Conservation (phyloP, 2,797 vertebrate species). For the Glossophaga mutica region DNA sequence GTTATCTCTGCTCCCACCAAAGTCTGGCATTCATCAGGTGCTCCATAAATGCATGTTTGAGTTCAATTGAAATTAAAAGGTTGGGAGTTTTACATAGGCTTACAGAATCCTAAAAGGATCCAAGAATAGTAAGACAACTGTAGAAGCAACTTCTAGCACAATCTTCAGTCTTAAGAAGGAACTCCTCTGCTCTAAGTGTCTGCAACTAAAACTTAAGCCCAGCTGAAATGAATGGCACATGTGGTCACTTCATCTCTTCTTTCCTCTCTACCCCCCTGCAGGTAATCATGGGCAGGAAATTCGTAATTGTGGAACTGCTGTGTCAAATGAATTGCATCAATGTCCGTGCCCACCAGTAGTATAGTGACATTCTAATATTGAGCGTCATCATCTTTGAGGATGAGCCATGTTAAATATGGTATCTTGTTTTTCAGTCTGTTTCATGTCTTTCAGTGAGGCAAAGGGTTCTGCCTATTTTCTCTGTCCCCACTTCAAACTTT, state of each 20-base stretch:
- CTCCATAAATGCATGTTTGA: not conserved
- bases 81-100: not conserved
- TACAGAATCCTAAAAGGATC: not conserved
- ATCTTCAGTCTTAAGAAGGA: not conserved
- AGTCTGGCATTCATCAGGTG: not conserved
- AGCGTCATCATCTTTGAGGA: not conserved
- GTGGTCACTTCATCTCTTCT: not conserved
- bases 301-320: not conserved
- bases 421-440: not conserved
- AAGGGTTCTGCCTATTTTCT: not conserved
- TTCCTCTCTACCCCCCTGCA: not conserved
- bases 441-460: not conserved
- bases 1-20: not conserved
- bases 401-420: not conserved
- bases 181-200: not conserved
- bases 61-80: not conserved
- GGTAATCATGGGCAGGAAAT: not conserved
- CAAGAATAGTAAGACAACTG: not conserved
- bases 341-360: not conserved
- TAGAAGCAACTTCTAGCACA: not conserved
- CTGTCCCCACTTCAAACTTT: not conserved
- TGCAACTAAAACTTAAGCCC: not conserved
- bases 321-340: not conserved
- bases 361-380: not conserved
- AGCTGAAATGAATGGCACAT: not conserved